Evolutionary conservation across 53 echinoderm and acorn worm genomes (phyloP).

Genomic region (Paelopatides confundens): DNA sequence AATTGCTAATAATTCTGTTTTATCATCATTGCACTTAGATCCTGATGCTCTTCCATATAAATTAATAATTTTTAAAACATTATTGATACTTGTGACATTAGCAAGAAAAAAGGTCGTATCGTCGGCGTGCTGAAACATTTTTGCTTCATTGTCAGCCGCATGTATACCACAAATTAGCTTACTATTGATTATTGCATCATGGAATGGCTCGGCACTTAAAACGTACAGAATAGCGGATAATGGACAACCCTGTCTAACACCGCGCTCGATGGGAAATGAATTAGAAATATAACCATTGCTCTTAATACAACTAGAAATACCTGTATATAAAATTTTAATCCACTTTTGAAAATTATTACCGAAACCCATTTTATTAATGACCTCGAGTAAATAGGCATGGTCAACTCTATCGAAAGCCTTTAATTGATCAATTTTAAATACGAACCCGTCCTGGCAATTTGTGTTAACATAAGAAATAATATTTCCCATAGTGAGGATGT

Average conservation of each 20-base stretch:
- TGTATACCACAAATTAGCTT: background rate
- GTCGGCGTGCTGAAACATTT: conserved; percentile 53
- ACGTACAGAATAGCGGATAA: conserved; percentile 49
- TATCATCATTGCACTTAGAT: conserved; percentile 41
- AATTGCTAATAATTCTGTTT: conserved; percentile 34
- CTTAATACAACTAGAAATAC: conserved; percentile 39
- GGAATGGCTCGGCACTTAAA: conserved; percentile 31
- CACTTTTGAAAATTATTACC: conserved; percentile 51
- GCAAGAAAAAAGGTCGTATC: conserved; percentile 19
- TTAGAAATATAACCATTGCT: conserved; percentile 53
- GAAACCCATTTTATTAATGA: conserved; percentile 47
- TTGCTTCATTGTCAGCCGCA: background rate
- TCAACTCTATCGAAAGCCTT: conserved; percentile 73
- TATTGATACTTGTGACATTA: background rate
- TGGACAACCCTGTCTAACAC: conserved; percentile 69
- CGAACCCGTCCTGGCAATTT: background rate
- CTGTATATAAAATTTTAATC: conserved; percentile 57
- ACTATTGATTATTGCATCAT: background rate
- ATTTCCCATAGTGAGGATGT: conserved; percentile 9
- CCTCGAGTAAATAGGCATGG: conserved; percentile 38
- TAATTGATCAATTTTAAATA: conserved; percentile 51
- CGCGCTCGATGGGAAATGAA: conserved; percentile 26
- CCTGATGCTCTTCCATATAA: conserved; percentile 14
- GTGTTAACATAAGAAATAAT: conserved; percentile 37
- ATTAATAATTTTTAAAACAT: background rate